Conservation (phyloP, 2,797 vertebrate species). For the Diplodus puntazzo region DNA sequence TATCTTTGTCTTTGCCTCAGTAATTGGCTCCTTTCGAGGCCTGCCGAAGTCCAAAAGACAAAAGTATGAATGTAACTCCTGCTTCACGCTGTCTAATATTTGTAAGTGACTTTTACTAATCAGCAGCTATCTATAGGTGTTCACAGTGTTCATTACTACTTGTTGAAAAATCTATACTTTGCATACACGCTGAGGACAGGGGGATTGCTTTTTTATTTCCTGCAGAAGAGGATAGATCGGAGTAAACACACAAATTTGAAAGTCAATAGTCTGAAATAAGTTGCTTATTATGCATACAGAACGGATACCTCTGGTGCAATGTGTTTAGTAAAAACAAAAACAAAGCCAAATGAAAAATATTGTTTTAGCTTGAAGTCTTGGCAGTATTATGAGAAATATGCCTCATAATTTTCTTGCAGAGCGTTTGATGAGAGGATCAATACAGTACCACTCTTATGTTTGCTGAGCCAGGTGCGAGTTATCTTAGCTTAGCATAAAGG, state of each 20-base stretch:
- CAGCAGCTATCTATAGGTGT: conserved; percentile 14
- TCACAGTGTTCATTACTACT: conserved; percentile 25
- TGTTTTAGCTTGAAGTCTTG: background rate
- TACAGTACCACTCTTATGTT: background rate
- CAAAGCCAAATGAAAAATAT: background rate
- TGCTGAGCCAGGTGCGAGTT: too few relatives aligned
- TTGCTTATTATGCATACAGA: background rate
- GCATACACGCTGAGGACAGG: background rate
- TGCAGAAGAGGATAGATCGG: conserved; percentile 9
- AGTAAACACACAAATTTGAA: conserved; percentile 13
- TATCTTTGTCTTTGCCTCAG: conserved; percentile 50
- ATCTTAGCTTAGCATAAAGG: too few relatives aligned
- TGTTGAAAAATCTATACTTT: conserved; percentile 39
- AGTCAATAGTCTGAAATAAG: conserved; percentile 9
- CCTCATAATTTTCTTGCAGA: too few relatives aligned
- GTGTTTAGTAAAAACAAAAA: background rate
- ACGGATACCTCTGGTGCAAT: background rate
- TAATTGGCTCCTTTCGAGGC: conserved; percentile 59
- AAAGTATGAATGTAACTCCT: conserved; percentile 18
- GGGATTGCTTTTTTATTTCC: conserved; percentile 32
- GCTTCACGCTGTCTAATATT: conserved; percentile 9
- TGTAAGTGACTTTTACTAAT: background rate
- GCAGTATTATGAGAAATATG: too few relatives aligned
- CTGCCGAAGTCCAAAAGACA: conserved; percentile 16
- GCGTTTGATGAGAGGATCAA: background rate